Conservation (phyloP, 2,888 invertebrate species). For the Lasioglossum morio region DNA sequence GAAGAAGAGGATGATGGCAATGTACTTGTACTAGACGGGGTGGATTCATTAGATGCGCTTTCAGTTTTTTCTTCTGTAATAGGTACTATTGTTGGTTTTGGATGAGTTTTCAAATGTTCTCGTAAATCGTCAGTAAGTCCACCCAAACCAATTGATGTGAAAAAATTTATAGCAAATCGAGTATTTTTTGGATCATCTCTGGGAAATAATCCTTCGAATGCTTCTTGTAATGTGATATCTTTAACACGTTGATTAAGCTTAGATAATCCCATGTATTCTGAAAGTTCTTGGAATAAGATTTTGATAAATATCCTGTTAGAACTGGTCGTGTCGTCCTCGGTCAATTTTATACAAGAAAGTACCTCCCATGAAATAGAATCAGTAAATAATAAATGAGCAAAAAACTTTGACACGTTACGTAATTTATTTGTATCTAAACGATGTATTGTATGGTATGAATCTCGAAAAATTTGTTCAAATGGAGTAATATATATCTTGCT, state of each 20-base stretch:
- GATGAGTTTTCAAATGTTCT: conserved; percentile 93
- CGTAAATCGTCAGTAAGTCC: conserved; percentile 97
- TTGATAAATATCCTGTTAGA: conserved; percentile 99
- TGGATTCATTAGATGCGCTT: conserved; percentile 50
- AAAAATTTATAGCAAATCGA: conserved; percentile 93
- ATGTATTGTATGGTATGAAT: conserved; percentile 97
- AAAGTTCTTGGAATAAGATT: conserved; percentile 97
- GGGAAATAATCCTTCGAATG: conserved; percentile 97
- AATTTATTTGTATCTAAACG: conserved; percentile 97
- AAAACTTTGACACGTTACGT: conserved; percentile 98
- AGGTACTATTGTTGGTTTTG: conserved; percentile 84
- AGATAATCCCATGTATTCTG: conserved; percentile 97
- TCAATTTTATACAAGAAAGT: conserved; percentile 94
- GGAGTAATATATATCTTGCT: conserved; percentile 96
- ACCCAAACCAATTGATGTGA: conserved; percentile 89
- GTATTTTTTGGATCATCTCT: conserved; percentile 98
- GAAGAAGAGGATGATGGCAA: conserved; percentile 49
- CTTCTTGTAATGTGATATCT: conserved; percentile 93
- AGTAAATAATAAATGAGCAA: conserved; percentile 97
- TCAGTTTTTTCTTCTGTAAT: conserved; percentile 33
- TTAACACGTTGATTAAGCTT: conserved; percentile 96
- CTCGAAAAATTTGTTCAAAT: conserved; percentile 97
- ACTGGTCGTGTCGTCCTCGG: conserved; percentile 98
- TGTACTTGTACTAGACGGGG: conserved; percentile 61
- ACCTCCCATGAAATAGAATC: conserved; percentile 99